phyloP scores from a whole-genome alignment of 2,797 vertebrate species.

The Myotis daubentonii region DNA sequence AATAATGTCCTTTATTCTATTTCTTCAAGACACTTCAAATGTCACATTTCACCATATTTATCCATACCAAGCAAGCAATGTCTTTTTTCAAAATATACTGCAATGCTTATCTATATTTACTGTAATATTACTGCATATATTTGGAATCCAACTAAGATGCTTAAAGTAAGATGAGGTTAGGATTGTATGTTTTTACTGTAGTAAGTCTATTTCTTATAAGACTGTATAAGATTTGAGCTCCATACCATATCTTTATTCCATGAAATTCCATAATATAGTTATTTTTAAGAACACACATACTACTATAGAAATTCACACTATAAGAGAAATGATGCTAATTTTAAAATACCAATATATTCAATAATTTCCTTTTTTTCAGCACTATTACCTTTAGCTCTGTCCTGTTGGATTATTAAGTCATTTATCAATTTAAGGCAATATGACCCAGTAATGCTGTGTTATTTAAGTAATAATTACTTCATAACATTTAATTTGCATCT shows the following conservation, averaged over 20 bases:
- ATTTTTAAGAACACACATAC: not conserved
- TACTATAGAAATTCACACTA: not conserved
- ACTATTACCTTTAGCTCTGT: not conserved
- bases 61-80: not conserved
- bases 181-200: not conserved
- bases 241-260: not conserved
- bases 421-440: not conserved
- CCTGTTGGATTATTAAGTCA: not conserved
- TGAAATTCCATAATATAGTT: not conserved
- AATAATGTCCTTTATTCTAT: not conserved
- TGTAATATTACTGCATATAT: not conserved
- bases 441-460: not conserved
- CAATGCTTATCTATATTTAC: not conserved
- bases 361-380: not conserved
- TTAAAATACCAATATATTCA: conserved; percentile 14
- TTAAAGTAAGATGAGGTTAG: not conserved
- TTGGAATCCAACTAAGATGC: conserved; percentile 21
- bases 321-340: not conserved
- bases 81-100: not conserved
- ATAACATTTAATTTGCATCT: not conserved
- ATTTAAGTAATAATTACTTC: conserved; percentile 6
- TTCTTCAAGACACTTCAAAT: not conserved
- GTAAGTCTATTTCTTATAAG: not conserved
- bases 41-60: not conserved
- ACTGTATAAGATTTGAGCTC: not conserved